Conservation (phyloP, 1,140 invertebrate species). For the Condylostylus longicornis region DNA sequence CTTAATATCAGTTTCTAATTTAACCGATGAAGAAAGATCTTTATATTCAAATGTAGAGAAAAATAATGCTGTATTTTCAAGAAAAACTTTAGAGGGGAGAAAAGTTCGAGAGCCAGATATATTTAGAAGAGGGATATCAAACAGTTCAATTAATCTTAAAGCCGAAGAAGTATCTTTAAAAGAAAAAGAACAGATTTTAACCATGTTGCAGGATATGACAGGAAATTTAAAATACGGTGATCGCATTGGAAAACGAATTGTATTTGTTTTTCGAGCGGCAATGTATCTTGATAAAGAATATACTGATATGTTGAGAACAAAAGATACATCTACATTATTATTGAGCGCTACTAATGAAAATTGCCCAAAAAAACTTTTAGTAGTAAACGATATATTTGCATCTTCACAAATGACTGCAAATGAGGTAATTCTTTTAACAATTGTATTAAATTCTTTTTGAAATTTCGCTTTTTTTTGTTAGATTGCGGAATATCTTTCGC, state of each 20-base stretch:
- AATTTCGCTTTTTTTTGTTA: conserved; percentile 1
- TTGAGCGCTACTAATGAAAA: conserved; percentile 37
- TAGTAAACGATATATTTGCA: conserved; percentile 39
- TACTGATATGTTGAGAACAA: conserved; percentile 34
- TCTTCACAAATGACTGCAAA: conserved; percentile 34
- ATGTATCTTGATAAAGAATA: conserved; percentile 39
- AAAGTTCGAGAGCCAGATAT: too few species aligned
- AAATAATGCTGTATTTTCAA: not conserved
- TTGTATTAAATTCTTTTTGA: not conserved
- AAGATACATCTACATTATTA: conserved; percentile 37
- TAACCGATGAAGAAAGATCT: conserved; percentile 23
- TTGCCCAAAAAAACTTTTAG: conserved; percentile 37
- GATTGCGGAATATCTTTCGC: conserved; percentile 33
- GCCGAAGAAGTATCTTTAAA: conserved; percentile 29
- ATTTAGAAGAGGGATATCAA: conserved; percentile 19
- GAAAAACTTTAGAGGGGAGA: too few species aligned
- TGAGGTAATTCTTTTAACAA: conserved; percentile 11
- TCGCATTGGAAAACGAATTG: conserved; percentile 36
- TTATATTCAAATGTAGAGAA: conserved; percentile 21
- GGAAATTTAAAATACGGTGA: conserved; percentile 35
- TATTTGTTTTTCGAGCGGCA: conserved; percentile 39
- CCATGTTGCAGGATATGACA: conserved; percentile 26
- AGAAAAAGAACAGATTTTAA: conserved; percentile 25
- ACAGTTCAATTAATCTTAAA: conserved; percentile 21
- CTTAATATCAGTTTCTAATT: conserved; percentile 21